Percentiles rank a stretch among this genome's conserved stretches.
phyloP scores from a whole-genome alignment of 2,113 vertebrate genomes.

The Casuarius casuarius region DNA sequence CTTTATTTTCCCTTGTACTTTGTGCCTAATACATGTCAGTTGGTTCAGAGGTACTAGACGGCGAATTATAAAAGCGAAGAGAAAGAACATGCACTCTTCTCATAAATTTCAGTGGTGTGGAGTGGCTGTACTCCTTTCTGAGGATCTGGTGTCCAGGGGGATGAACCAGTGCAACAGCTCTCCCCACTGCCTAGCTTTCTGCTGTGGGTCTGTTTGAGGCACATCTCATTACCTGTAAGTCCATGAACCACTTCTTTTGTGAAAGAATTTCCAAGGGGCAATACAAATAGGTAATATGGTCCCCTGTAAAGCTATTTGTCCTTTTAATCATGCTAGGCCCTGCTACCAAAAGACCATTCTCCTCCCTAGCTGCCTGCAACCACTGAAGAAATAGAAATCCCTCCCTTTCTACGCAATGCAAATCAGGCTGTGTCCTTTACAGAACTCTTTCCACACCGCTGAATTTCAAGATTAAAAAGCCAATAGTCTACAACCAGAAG shows the following conservation, averaged over 20 bases:
- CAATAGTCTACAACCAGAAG: not conserved
- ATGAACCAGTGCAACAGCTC: not conserved
- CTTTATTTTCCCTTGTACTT: not conserved
- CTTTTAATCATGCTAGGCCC: not conserved
- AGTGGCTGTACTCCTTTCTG: not conserved
- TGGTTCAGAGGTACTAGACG: not conserved
- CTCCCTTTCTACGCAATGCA: not conserved
- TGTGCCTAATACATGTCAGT: accelerated
- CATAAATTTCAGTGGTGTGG: not conserved
- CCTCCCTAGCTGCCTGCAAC: not conserved
- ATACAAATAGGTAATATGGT: not conserved
- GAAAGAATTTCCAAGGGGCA: not conserved
- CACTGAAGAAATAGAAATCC: not conserved
- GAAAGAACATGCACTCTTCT: not conserved
- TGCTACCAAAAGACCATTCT: not conserved
- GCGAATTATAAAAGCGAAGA: not conserved
- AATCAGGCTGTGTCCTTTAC: not conserved
- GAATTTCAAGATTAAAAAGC: not conserved
- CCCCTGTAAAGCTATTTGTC: not conserved
- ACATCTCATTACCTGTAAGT: accelerated
- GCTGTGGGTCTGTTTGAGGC: not conserved
- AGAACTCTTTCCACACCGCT: not conserved
- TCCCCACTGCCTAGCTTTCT: not conserved
- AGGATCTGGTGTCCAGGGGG: not conserved
- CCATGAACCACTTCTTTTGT: too few relatives aligned